Evolutionary conservation across 2,113 vertebrate genomes (phyloP).

Genomic region (Ictidomys tridecemlineatus): DNA sequence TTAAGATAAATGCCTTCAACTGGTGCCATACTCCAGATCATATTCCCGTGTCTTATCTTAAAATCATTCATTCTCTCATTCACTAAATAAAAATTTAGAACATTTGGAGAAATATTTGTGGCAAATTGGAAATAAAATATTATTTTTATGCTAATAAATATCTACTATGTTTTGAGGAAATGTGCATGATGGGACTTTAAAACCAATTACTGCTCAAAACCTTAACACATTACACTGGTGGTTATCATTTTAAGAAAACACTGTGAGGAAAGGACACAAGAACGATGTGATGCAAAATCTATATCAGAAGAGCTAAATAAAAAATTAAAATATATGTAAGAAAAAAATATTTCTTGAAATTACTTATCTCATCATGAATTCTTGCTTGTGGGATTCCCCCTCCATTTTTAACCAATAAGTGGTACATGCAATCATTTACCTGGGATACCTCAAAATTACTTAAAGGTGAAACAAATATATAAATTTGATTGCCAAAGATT

Average conservation of each 20-base stretch:
- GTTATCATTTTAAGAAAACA: background rate
- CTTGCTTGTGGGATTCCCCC: background rate
- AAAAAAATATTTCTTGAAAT: slow-evolving; percentile 8
- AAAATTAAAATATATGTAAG: background rate
- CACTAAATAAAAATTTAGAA: slow-evolving; percentile 49
- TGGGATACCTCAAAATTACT: slow-evolving; percentile 7
- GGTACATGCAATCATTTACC: background rate
- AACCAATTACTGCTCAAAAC: slow-evolving; percentile 23
- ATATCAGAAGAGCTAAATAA: slow-evolving; percentile 13
- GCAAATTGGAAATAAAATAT: slow-evolving; percentile 40
- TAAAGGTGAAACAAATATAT: background rate
- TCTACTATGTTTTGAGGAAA: background rate
- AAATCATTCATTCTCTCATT: slow-evolving; percentile 16
- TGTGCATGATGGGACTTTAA: background rate
- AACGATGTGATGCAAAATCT: background rate
- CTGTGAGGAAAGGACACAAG: background rate
- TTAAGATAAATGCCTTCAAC: slow-evolving; percentile 54
- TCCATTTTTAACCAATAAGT: background rate
- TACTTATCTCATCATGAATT: background rate
- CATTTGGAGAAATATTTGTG: background rate
- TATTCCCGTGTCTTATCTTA: background rate
- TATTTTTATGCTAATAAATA: background rate
- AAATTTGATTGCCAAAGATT: slow-evolving; percentile 11
- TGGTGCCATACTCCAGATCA: background rate
- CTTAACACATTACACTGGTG: background rate